phyloP scores from a whole-genome alignment of 2,888 invertebrate genomes.

The Pheosia gnoma region DNA sequence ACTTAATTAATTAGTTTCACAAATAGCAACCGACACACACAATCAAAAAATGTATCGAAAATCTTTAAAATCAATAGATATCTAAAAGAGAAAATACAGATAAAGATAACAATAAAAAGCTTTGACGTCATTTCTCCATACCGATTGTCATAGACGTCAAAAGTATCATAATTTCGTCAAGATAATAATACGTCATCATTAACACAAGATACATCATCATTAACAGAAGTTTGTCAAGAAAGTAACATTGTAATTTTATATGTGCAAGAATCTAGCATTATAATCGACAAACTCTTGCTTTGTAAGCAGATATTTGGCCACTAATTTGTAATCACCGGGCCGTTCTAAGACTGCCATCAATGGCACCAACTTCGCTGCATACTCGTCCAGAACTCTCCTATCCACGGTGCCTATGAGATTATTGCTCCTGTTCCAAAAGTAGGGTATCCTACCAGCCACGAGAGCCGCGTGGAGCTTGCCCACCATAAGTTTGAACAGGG shows the following conservation, averaged over 20 bases:
- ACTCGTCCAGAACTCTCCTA: constrained; percentile 35
- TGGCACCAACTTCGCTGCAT: constrained; percentile 50
- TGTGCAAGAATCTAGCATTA: constrained; percentile 44
- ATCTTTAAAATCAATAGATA: background rate
- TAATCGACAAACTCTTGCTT: constrained; percentile 51
- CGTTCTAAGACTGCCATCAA: constrained; percentile 49
- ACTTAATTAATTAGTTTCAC: background rate
- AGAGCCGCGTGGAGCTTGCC: constrained; percentile 60
- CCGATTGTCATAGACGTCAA: too few relatives aligned
- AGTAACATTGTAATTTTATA: constrained; percentile 17
- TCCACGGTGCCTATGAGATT: constrained; percentile 68
- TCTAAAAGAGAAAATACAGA: too few relatives aligned
- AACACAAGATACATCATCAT: background rate
- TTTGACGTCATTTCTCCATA: too few relatives aligned
- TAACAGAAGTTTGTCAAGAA: background rate
- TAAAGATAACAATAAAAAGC: too few relatives aligned
- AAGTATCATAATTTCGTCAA: too few relatives aligned
- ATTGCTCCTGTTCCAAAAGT: constrained; percentile 76
- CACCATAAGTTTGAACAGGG: constrained; percentile 70
- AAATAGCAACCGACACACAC: background rate
- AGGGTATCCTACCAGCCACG: constrained; percentile 53
- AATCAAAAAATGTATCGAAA: background rate
- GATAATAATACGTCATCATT: too few relatives aligned
- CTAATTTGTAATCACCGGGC: constrained; percentile 49
- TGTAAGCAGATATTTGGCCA: constrained; percentile 60